These are phyloP conservation scores for Trichacis sp. DNA, from an alignment of 2,888 invertebrate genomes.

Conservation along the genomic window DNA sequence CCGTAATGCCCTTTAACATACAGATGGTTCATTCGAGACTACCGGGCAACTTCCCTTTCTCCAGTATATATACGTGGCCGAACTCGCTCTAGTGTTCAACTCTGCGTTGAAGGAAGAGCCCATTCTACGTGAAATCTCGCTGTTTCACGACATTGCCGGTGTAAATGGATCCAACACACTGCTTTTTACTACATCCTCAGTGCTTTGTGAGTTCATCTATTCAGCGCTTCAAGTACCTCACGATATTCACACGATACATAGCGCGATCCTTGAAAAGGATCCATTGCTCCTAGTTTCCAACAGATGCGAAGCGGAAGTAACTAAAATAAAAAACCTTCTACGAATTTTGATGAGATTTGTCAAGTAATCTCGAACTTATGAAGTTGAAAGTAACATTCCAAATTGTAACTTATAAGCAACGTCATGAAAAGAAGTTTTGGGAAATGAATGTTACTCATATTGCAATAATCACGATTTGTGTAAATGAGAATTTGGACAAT, in stretches of 20 bases:
- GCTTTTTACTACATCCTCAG: constrained; percentile 38
- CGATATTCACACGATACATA: constrained; percentile 35
- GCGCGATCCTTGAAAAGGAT: constrained; percentile 17
- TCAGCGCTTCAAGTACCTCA: constrained; percentile 18
- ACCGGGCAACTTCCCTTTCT: constrained; percentile 7
- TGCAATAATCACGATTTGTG: no score
- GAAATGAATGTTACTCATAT: no score
- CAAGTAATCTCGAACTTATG: no score
- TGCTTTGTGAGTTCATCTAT: constrained; percentile 40
- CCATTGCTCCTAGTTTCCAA: background rate
- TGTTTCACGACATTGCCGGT: constrained; percentile 42
- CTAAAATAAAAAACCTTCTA: constrained; percentile 34
- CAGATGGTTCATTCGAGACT: constrained; percentile 34
- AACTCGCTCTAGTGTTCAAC: constrained; percentile 8
- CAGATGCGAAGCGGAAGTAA: constrained; percentile 21
- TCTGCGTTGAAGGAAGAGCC: constrained; percentile 32
- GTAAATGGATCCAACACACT: constrained; percentile 41
- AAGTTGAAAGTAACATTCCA: no score
- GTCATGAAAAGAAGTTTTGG: no score
- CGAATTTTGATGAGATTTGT: no score
- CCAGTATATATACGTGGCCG: background rate
- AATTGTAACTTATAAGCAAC: no score
- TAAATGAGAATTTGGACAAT: no score
- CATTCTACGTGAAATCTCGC: constrained; percentile 42
- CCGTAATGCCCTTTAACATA: constrained; percentile 32